Conservation (phyloP, 1,140 invertebrate species). For the Drosophila gunungcola region DNA sequence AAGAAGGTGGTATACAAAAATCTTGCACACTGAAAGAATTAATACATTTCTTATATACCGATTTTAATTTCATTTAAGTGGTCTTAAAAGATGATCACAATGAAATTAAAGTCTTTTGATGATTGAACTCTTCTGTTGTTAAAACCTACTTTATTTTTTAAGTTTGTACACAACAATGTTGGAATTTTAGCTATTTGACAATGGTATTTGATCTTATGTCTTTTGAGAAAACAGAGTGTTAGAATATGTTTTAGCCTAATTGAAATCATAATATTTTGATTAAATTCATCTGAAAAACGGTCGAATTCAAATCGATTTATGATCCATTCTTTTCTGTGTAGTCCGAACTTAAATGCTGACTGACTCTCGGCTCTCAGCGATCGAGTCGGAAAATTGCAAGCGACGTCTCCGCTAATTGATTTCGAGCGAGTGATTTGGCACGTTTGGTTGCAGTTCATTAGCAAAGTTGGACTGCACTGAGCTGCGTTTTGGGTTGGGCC, state of each 20-base stretch:
- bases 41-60: too few species aligned
- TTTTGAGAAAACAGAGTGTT: too few species aligned
- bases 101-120: too few species aligned
- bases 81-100: too few species aligned
- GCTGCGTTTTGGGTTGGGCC: slow-evolving; percentile 51
- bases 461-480: slow-evolving; percentile 39
- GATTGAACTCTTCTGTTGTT: too few species aligned
- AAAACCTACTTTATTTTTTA: too few species aligned
- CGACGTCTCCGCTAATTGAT: slow-evolving; percentile 69
- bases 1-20: slow-evolving; percentile 27
- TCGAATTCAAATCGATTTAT: not conserved
- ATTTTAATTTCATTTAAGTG: not conserved
- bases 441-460: slow-evolving; percentile 76
- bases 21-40: not conserved
- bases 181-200: too few species aligned
- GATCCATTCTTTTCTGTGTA: slow-evolving; percentile 16
- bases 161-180: too few species aligned
- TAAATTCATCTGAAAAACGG: too few species aligned
- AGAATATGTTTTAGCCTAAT: too few species aligned
- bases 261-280: too few species aligned
- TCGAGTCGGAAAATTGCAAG: slow-evolving; percentile 28
- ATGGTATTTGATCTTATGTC: too few species aligned
- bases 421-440: slow-evolving; percentile 74
- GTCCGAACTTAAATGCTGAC: slow-evolving; percentile 6
- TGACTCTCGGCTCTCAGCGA: slow-evolving; percentile 19